phyloP scores from a whole-genome alignment of 1,140 invertebrate species.

The Drosophila gunungcola region DNA sequence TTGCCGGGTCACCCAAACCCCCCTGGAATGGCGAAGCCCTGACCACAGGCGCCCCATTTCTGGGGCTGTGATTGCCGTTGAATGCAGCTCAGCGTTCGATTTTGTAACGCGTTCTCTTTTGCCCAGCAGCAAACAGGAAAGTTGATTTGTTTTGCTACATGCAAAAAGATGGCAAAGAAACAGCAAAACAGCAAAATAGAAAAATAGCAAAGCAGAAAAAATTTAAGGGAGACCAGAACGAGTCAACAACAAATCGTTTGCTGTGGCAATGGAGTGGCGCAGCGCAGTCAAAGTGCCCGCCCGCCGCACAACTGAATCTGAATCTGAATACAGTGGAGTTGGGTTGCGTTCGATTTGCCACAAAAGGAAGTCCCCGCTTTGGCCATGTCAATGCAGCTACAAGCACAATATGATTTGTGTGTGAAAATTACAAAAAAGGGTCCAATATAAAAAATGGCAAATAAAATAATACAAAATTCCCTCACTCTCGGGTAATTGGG shows the following conservation, averaged over 20 bases:
- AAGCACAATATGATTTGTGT: constrained; percentile 48
- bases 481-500: constrained; percentile 19
- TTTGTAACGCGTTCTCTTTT: constrained; percentile 53
- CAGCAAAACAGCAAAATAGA: constrained; percentile 1
- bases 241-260: constrained; percentile 56
- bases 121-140: constrained; percentile 56
- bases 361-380: constrained; percentile 36
- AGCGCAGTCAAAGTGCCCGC: constrained; percentile 48
- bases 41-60: constrained; percentile 7
- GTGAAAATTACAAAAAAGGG: constrained; percentile 31
- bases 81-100: constrained; percentile 69
- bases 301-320: constrained; percentile 36
- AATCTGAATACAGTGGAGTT: constrained; percentile 26
- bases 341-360: constrained; percentile 38
- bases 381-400: constrained; percentile 19
- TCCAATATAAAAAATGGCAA: constrained; percentile 18
- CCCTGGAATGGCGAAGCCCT: neutral
- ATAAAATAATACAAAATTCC: constrained; percentile 27
- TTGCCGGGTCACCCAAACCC: neutral
- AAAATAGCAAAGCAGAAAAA: neutral
- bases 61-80: constrained; percentile 54
- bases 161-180: constrained; percentile 56
- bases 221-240: constrained; percentile 13
- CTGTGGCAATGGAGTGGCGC: constrained; percentile 47
- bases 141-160: constrained; percentile 77